Base-by-base conservation (phyloP, 2,888 invertebrate genomes). In the Unio pictorum region DNA sequence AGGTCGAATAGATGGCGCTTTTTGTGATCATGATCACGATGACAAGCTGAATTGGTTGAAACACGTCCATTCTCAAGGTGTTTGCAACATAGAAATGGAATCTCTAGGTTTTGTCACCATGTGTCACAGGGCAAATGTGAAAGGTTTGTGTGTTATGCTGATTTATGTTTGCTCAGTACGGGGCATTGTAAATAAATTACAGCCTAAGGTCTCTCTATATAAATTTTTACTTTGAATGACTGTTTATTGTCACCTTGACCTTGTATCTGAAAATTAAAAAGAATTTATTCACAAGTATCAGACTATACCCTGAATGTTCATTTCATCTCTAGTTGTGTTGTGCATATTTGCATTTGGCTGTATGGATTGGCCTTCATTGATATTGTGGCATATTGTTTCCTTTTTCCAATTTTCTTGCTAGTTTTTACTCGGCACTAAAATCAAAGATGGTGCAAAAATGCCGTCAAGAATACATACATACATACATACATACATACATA, bases 71-170 rank as follows among this genome's bases (percentile, higher is more conserved):
- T 74, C 81, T 3, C 91, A 93, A 64, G 97, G 96, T 3, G 95
- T 99, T 20, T 93, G 95, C 34, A 99, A 99, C 90, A 97, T 99
- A 84, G 99, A 99, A 92, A 98, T 98, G 98, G 99, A 99, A 91
- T 95, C 95, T 58, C 92, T 96, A 15, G 95, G 95, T 20, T 98
- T 99, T 89, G 96, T 97, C 0, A 97, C 98, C 1, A 93, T 98
- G 67, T 97, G 97, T 45, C 95, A 96, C 89, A 95, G 96, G 89
- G 97, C 98, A 15, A 96, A 96, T 20, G 95, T 98, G 80, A 94
- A 94, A 89, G 95, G 86, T 90, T 72, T 57, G 66, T 45, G 45
- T 45, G 11, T 45, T 3, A 11, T 45, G 15, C 11, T 45, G 11
- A 45, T 45, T 45, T 45, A 45, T 15, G 11, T 45, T 45, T 15